Evolutionary conservation across 2,113 vertebrate genomes (phyloP).

Genomic region (Myotis davidii): DNA sequence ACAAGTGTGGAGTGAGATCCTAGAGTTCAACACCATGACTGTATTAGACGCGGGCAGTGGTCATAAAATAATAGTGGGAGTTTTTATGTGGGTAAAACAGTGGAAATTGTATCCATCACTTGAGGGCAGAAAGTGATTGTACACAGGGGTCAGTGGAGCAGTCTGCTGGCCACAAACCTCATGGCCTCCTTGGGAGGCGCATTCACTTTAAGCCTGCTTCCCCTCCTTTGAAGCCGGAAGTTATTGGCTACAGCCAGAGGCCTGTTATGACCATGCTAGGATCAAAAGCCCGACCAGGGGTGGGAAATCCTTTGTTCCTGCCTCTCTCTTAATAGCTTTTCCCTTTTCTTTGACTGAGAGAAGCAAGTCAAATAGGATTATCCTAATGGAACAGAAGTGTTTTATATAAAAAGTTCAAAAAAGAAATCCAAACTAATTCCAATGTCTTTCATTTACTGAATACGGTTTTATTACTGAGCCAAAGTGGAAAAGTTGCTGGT

Average conservation of each 20-base stretch:
- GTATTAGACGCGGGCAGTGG: neutral
- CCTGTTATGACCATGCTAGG: conserved; percentile 54
- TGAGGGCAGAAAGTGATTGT: conserved; percentile 51
- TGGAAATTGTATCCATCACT: conserved; percentile 64
- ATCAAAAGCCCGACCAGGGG: conserved; percentile 66
- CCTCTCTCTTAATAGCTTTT: conserved; percentile 64
- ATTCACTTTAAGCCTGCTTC: conserved; percentile 56
- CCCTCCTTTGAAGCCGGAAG: conserved; percentile 76
- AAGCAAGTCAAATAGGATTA: conserved; percentile 80
- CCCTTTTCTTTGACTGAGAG: conserved; percentile 70
- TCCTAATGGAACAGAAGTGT: conserved; percentile 79
- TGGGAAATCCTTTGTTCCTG: conserved; percentile 77
- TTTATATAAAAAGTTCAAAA: conserved; percentile 77
- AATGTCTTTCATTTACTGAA: conserved; percentile 69
- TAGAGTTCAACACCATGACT: neutral
- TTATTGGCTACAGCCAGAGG: conserved; percentile 70
- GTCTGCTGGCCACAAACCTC: conserved; percentile 11
- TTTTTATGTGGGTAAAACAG: conserved; percentile 49
- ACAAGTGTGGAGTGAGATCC: neutral
- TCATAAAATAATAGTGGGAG: neutral
- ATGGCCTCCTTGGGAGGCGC: neutral
- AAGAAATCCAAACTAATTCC: conserved; percentile 68
- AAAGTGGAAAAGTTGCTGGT: conserved; percentile 58
- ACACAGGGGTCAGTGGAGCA: conserved; percentile 57
- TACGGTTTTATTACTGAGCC: conserved; percentile 59